These are phyloP conservation scores for Orthochromis indermauri DNA, from an alignment of 2,113 vertebrate species.

Conservation along the genomic window DNA sequence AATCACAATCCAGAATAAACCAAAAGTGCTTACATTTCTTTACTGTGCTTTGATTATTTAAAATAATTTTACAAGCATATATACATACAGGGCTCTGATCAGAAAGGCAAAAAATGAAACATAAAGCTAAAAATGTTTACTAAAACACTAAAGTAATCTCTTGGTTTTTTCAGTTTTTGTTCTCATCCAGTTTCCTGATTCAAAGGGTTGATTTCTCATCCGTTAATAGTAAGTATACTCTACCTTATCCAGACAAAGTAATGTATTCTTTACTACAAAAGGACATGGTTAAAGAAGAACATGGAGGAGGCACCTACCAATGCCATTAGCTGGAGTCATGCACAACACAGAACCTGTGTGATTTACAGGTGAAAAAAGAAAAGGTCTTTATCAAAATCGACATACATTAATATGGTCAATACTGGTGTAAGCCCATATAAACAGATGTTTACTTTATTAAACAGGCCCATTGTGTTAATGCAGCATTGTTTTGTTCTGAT, in stretches of 20 bases:
- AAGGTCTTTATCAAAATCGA: slow-evolving; percentile 3
- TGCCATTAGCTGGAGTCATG: slow-evolving; percentile 50
- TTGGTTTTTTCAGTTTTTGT: neutral
- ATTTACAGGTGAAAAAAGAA: slow-evolving; percentile 5
- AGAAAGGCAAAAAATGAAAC: neutral
- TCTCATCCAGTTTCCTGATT: neutral
- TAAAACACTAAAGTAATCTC: neutral
- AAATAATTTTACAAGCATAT: neutral
- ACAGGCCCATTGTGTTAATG: neutral
- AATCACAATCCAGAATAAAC: slow-evolving; percentile 6
- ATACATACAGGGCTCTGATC: neutral
- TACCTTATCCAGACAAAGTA: slow-evolving; percentile 4
- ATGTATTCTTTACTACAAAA: neutral
- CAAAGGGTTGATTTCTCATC: neutral
- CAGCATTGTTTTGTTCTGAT: neutral
- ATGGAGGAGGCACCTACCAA: slow-evolving; percentile 49
- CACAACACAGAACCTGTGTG: slow-evolving; percentile 61
- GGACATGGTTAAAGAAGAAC: neutral
- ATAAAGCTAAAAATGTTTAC: neutral
- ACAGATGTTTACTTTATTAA: neutral
- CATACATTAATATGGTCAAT: neutral
- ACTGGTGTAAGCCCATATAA: neutral
- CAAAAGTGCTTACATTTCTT: neutral
- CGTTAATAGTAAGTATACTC: neutral
- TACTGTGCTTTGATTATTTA: neutral